Percentiles rank a stretch among this genome's conserved stretches.
Evolutionary conservation across 2,797 vertebrate genomes (phyloP).

Genomic region (Acestrorhynchus altus): DNA sequence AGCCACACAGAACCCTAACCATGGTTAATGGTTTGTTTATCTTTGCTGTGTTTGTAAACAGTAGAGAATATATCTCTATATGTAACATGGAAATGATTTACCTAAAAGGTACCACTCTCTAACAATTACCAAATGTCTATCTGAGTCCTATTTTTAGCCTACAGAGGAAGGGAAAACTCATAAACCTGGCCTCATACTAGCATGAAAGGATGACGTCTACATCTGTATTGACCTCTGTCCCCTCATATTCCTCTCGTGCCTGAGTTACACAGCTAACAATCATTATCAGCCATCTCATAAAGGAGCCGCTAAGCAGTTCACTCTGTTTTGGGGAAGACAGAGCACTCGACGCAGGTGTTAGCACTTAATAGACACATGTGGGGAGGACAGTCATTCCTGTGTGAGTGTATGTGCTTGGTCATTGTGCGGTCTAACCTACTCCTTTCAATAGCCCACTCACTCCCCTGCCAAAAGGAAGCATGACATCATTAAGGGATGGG

Average conservation of each 20-base stretch:
- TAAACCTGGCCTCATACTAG: not conserved
- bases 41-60: constrained; percentile 4
- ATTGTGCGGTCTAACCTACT: constrained; percentile 32
- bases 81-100: not conserved
- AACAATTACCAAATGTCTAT: not conserved
- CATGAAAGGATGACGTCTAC: not conserved
- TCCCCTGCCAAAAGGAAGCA: constrained; percentile 47
- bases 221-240: constrained; percentile 4
- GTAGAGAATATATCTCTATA: not conserved
- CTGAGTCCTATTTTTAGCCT: constrained; percentile 19
- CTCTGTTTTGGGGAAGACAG: constrained; percentile 22
- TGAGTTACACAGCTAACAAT: constrained; percentile 36
- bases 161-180: not conserved
- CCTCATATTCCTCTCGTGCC: constrained; percentile 10
- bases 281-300: constrained; percentile 48
- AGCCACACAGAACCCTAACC: not conserved
- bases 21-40: constrained; percentile 4
- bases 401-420: constrained; percentile 32
- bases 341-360: constrained; percentile 40
- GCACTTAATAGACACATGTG: constrained; percentile 39
- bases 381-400: constrained; percentile 21
- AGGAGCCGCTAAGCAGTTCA: constrained; percentile 19
- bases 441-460: not conserved
- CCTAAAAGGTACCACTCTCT: not conserved
- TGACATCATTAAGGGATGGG: constrained; percentile 40